Evolutionary conservation across 2,888 invertebrate genomes (phyloP).

Genomic region (Trichogramma dendrolimi): DNA sequence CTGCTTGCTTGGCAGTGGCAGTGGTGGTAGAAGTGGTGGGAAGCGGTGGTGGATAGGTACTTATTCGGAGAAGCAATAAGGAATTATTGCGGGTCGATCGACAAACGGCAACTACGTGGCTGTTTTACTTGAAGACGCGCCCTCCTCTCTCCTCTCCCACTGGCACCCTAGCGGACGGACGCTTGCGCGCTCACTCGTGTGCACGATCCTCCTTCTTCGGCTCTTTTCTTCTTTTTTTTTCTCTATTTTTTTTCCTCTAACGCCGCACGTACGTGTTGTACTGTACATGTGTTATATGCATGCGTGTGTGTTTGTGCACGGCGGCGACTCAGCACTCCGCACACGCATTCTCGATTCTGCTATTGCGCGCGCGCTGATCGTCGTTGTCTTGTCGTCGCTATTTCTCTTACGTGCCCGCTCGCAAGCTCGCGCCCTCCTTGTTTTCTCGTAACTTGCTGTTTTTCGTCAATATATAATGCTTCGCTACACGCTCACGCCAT

Average conservation of each 20-base stretch:
- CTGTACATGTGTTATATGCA: too few relatives aligned
- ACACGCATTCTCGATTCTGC: too few relatives aligned
- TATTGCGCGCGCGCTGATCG: not conserved
- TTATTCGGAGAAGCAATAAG: conserved; percentile 49
- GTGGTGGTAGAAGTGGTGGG: conserved; percentile 7
- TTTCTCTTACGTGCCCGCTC: conserved; percentile 6
- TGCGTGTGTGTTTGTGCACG: too few relatives aligned
- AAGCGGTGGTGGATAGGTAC: conserved; percentile 27
- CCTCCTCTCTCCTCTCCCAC: conserved; percentile 25
- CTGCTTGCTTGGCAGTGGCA: conserved; percentile 13
- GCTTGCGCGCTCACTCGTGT: not conserved
- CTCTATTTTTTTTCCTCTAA: conserved; percentile 25
- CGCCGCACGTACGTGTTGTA: too few relatives aligned
- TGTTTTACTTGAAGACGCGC: conserved; percentile 45
- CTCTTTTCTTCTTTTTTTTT: conserved; percentile 28
- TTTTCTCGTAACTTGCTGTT: not conserved
- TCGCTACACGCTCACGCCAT: not conserved
- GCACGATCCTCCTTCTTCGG: not conserved
- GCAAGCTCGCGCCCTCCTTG: conserved; percentile 8
- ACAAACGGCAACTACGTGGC: conserved; percentile 53
- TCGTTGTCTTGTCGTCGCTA: conserved; percentile 3
- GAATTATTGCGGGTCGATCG: conserved; percentile 53
- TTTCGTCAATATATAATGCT: conserved; percentile 24
- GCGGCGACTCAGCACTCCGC: too few relatives aligned
- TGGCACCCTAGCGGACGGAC: conserved; percentile 8